Conservation (phyloP, 2,797 vertebrate genomes). For the Lacerta bilineata region DNA sequence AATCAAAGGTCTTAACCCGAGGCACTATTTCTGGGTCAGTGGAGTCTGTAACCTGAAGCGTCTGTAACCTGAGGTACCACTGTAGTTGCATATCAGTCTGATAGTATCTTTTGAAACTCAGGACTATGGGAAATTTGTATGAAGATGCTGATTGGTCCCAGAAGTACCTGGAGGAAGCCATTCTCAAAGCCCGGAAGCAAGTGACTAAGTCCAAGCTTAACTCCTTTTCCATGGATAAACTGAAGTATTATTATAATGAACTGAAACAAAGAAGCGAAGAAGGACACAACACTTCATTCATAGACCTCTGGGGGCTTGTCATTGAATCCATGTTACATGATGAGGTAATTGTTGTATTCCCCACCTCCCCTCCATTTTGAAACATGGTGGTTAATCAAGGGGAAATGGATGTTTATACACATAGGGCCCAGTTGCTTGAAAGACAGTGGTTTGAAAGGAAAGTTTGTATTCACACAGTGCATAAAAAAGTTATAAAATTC, state of each 20-base stretch:
- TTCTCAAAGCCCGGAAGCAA: constrained; percentile 76
- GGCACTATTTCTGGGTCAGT: too few relatives aligned
- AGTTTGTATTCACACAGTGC: background rate
- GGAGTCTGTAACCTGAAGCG: too few relatives aligned
- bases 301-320: constrained; percentile 84
- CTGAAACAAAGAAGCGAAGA: constrained; percentile 72
- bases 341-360: constrained; percentile 72
- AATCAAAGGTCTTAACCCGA: too few relatives aligned
- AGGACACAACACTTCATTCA: constrained; percentile 75
- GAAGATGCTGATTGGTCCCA: constrained; percentile 83
- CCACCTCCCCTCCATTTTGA: background rate
- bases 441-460: background rate
- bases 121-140: constrained; percentile 83
- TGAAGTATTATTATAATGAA: constrained; percentile 77
- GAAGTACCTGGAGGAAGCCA: constrained; percentile 75
- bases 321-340: constrained; percentile 80
- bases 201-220: constrained; percentile 77
- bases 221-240: constrained; percentile 74
- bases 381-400: background rate
- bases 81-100: background rate
- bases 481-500: background rate
- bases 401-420: background rate
- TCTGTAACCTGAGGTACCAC: too few relatives aligned
- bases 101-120: constrained; percentile 53
- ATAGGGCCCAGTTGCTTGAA: background rate